Evolutionary conservation across 2,888 invertebrate genomes (phyloP), one percentile per base, ranked within the genome.

Genomic region (Drosophila rellima): DNA sequence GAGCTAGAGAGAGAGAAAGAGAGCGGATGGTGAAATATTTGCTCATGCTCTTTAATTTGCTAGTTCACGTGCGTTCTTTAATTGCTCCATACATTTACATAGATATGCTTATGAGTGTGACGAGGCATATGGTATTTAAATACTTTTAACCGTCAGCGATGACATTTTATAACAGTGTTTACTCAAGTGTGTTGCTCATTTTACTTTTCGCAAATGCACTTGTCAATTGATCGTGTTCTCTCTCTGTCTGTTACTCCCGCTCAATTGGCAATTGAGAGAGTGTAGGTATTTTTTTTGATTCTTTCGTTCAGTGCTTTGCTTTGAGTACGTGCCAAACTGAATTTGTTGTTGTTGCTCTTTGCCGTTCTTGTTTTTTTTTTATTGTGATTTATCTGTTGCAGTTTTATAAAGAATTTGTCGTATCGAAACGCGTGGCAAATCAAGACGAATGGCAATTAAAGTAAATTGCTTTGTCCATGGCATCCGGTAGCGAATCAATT

Each of bases 381-480:
- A 42, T 31, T 63, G 62, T 68, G 56, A 61, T 62, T 67, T 71
- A 55, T 61, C 57, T 51, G 50, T 13, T 26, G 56, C 29, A 45
- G 48, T 63, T 18, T 69, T 63, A 15, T 35, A 29, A 56, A 60
- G 50, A 65, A 84, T 56, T 60, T 74, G n/a, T 35, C 45, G 35
- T 45, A 65, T 62, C 52, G 29, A 51, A 55, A 51, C 71, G 71
- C 60, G 65, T 75, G 69, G 64, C 82, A 47, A 52, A 57, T 48
- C 20, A 45, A 69, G 75, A 64, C 48, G 50, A 65, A 74, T 55
- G 54, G 29, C 69, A 88, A 88, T 85, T 80, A 74, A 79, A 72
- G 45, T 15, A 51, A 80, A 88, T 85, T 80, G 67, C 74, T 88
- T 79, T 76, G 61, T 56, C 67, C 70, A 67, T 63, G 82, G 55